phyloP scores from a whole-genome alignment of 1,140 invertebrate genomes.

The Nixonia krombeini region DNA sequence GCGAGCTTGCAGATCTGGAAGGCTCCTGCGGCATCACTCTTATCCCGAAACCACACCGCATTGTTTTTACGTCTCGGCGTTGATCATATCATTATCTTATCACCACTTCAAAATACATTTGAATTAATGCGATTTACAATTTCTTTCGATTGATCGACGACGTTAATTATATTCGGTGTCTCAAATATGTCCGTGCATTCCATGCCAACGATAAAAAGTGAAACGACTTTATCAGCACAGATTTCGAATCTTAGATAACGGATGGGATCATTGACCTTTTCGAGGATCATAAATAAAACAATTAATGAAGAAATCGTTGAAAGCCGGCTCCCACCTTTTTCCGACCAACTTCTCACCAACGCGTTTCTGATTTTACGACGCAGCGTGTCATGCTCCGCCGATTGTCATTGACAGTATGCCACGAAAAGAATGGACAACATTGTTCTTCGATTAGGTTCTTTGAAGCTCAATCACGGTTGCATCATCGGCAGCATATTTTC shows the following conservation, averaged over 20 bases:
- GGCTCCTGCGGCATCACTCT: constrained; percentile 83
- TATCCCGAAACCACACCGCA: constrained; percentile 74
- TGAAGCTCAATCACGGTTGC: constrained; percentile 35
- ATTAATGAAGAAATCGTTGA: constrained; percentile 9
- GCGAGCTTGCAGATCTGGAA: constrained; percentile 68
- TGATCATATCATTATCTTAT: neutral
- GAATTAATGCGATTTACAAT: too few species aligned
- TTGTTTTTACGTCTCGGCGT: constrained; percentile 65
- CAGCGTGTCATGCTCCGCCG: constrained; percentile 29
- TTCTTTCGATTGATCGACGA: too few species aligned
- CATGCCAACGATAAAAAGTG: too few species aligned
- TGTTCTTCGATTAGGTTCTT: constrained; percentile 45
- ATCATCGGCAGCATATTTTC: constrained; percentile 34
- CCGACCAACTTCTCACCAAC: constrained; percentile 6
- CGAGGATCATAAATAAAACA: neutral
- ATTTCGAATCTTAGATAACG: neutral
- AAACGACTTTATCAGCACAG: neutral
- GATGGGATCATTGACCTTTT: neutral
- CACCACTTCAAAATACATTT: too few species aligned
- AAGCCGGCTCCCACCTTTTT: neutral
- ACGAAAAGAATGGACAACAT: constrained; percentile 48
- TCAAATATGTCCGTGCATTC: too few species aligned
- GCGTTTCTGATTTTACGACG: constrained; percentile 33
- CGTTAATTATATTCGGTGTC: too few species aligned
- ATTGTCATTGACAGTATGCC: constrained; percentile 42